Conservation (phyloP, 2,888 invertebrate species). For the Phasia obesa region DNA sequence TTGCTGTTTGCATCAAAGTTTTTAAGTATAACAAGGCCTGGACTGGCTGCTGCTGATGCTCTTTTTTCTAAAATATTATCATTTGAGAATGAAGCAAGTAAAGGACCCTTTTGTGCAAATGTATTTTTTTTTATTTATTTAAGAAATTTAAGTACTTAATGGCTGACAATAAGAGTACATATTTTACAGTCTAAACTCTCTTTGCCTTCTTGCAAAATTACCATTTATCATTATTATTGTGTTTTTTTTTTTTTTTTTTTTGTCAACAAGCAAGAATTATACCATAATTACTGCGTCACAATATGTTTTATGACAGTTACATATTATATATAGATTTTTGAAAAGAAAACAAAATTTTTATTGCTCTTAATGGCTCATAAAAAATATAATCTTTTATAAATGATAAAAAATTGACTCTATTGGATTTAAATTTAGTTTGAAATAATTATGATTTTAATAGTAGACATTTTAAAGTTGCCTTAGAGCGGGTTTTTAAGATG, state of each 20-base stretch:
- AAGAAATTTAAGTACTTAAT: conserved; percentile 31
- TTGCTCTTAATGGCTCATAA: conserved; percentile 57
- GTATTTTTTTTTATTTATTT: background rate
- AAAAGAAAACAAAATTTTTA: conserved; percentile 29
- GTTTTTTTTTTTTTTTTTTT: conserved; percentile 6
- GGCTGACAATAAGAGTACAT: conserved; percentile 19
- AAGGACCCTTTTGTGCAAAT: conserved; percentile 29
- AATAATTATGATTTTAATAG: no score
- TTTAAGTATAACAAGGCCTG: conserved; percentile 18
- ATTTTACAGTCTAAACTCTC: conserved; percentile 17
- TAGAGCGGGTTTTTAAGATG: no score
- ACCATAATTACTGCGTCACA: conserved; percentile 66
- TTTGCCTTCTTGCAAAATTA: conserved; percentile 22
- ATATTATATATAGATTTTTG: conserved; percentile 33
- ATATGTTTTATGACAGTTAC: conserved; percentile 62
- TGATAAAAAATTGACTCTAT: no score
- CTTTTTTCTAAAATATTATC: conserved; percentile 32
- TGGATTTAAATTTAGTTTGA: no score
- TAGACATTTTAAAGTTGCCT: no score
- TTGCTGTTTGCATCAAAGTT: conserved; percentile 7
- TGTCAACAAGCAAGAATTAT: background rate
- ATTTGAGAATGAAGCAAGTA: conserved; percentile 5
- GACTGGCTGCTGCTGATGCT: conserved; percentile 49
- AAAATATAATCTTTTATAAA: no score
- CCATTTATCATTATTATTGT: conserved; percentile 61